Percentiles rank a stretch among this genome's conserved stretches.
phyloP scores from a whole-genome alignment of 2,113 vertebrate genomes.

The Galbula dea region DNA sequence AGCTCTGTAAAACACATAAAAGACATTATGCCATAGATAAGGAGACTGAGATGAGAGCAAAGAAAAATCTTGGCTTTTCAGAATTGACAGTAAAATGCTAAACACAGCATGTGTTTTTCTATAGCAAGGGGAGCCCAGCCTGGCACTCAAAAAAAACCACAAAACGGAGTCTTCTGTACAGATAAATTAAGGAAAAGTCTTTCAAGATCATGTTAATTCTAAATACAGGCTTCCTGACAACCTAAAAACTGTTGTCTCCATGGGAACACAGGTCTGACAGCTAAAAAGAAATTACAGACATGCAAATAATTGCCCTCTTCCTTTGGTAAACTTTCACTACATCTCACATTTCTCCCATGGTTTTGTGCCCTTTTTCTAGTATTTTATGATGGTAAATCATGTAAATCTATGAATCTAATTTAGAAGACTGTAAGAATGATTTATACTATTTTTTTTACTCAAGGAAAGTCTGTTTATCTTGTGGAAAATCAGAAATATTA shows the following conservation, averaged over 20 bases:
- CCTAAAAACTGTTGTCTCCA: neutral
- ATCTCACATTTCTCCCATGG: neutral
- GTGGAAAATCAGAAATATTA: neutral
- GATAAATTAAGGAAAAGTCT: neutral
- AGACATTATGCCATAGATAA: neutral
- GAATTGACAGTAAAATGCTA: neutral
- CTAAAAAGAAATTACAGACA: neutral
- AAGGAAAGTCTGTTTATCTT: neutral
- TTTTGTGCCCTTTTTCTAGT: neutral
- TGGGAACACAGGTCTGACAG: neutral
- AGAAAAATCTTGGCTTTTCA: neutral
- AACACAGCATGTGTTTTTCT: accelerated
- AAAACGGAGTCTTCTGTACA: neutral
- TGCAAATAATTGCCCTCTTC: neutral
- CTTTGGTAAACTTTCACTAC: neutral
- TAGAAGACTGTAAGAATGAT: neutral
- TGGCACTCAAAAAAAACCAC: neutral
- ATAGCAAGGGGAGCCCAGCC: neutral
- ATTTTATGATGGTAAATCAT: neutral
- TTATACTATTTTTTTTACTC: neutral
- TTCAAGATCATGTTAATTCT: neutral
- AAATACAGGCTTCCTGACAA: neutral
- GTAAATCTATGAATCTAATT: neutral
- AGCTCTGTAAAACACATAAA: neutral
- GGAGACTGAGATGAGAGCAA: neutral